phyloP scores from a whole-genome alignment of 2,113 vertebrate species.

The Mormoops blainvillei region DNA sequence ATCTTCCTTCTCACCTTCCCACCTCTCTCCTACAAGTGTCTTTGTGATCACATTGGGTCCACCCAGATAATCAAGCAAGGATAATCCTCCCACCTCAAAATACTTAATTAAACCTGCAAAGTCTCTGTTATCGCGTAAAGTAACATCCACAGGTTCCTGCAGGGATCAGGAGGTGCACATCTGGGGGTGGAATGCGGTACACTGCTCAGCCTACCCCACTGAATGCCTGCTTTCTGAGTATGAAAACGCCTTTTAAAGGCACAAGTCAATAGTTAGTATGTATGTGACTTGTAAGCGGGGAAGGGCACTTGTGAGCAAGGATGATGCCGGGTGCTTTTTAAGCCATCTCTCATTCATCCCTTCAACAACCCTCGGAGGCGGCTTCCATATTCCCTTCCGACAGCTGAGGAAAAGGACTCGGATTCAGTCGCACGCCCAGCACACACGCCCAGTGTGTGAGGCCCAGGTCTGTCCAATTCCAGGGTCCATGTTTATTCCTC shows the following conservation, averaged over 20 bases:
- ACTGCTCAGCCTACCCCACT: background rate
- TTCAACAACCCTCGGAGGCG: too few species aligned
- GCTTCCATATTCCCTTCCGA: background rate
- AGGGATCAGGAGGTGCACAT: background rate
- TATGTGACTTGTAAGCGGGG: background rate
- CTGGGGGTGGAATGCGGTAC: background rate
- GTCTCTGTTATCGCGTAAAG: background rate
- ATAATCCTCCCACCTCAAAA: background rate
- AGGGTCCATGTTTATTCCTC: background rate
- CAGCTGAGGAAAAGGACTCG: background rate
- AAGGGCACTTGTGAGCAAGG: background rate
- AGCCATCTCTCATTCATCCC: background rate
- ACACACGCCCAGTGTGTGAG: background rate
- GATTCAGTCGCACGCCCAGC: background rate
- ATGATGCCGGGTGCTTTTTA: background rate
- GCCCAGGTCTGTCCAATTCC: background rate
- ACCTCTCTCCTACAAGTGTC: background rate
- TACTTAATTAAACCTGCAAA: background rate
- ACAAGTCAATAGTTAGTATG: background rate
- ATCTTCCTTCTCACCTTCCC: background rate
- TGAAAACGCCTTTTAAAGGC: background rate
- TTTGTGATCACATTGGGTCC: background rate
- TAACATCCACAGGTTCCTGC: background rate
- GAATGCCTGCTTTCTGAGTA: background rate
- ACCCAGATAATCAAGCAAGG: background rate